Evolutionary conservation across 2,888 invertebrate species (phyloP), one percentile per base, ranked within the genome.

Genomic region (Rotaria socialis): DNA sequence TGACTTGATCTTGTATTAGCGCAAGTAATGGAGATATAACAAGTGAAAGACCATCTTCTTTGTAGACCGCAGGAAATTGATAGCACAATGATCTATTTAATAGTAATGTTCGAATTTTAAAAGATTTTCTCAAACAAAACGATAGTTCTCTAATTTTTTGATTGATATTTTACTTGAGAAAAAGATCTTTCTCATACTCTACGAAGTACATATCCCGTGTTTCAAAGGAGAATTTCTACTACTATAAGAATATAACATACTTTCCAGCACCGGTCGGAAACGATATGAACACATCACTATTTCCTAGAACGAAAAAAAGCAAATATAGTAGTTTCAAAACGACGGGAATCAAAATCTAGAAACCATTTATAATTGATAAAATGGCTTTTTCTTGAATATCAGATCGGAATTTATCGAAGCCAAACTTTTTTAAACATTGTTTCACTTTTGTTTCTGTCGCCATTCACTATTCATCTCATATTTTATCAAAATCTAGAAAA

Each of bases 211-310:
- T 35, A 35, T 35, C 35, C 35, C 1, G 2, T 35, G 35, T 35
- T 35, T 35, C 35, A 35, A 35, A 35, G 2, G 47, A 47, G 7
- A 16, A 52, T 52, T 52, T 52, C 52, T 52, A 52, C 11, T 16
- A 16, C 52, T 55, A 41, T 22, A 2, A 24, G 24, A 75, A 43
- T 43, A 24, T 10, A 43, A 75, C 75, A 24, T 75, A 98, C 92
- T 99, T 99, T 67, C 99, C 99, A 60, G 92, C 92, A 58, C 99
- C 99, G 10, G 99, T 99, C 2, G 99, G 99, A 96, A 99, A 97
- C 88, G 96, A 96, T 22, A 99, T 94, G 90, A 95, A 96, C 0
- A 97, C 95, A 94, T 99, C 98, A 89, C 94, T 93, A 89, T 94
- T 88, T 8, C 91, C 92, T 92, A 52, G 55, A 67, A 85, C 52